Conservation (phyloP, 2,113 vertebrate species). For the Stomatorhinus ivindoensis region DNA sequence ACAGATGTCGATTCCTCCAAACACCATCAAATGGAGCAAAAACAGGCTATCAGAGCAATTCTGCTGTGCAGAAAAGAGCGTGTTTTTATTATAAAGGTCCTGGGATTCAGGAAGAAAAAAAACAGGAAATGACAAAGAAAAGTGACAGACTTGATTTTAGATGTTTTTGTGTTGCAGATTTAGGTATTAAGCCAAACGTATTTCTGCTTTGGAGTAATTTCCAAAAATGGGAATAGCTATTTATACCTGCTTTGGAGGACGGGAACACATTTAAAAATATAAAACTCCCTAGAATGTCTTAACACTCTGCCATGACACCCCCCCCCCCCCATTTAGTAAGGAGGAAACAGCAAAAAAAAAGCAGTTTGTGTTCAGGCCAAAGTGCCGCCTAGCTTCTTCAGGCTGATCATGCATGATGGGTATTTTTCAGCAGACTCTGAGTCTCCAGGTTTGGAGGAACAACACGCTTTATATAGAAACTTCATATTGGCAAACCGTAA, state of each 20-base stretch:
- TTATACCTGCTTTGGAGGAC: not conserved
- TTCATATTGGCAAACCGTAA: not conserved
- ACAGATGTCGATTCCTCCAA: not conserved
- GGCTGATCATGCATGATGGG: not conserved
- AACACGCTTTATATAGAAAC: not conserved
- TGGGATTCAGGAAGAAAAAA: not conserved
- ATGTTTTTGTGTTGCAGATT: not conserved
- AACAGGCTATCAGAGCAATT: not conserved
- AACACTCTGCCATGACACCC: not conserved
- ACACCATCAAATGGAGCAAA: not conserved
- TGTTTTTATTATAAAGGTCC: not conserved
- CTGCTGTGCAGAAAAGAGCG: not conserved
- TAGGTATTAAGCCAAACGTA: not conserved
- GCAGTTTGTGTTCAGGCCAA: not conserved
- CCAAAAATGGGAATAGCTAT: not conserved
- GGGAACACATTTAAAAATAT: not conserved
- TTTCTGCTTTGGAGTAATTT: not conserved
- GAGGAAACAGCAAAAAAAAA: not conserved
- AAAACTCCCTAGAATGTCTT: not conserved
- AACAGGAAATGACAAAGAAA: not conserved
- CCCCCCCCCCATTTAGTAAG: not conserved
- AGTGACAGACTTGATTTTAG: not conserved
- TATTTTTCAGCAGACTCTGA: not conserved
- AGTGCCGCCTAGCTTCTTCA: not conserved
- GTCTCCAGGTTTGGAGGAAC: not conserved